Evolutionary conservation across 2,113 vertebrate species (phyloP).

Genomic region (Otis tarda): DNA sequence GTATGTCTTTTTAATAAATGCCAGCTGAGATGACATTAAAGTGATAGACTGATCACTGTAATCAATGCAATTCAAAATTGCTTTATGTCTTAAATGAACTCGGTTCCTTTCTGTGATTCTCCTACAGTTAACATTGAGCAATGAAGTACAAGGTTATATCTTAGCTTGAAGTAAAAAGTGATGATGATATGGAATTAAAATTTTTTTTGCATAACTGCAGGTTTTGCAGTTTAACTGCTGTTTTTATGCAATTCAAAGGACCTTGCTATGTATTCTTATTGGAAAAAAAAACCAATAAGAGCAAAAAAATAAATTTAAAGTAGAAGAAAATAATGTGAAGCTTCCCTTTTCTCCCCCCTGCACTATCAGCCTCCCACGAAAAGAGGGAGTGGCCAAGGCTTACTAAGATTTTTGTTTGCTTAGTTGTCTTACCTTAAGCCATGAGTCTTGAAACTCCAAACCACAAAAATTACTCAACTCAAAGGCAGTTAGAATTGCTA

Average conservation of each 20-base stretch:
- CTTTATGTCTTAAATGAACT: slow-evolving; percentile 61
- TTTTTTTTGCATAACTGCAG: background rate
- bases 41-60: slow-evolving; percentile 73
- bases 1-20: slow-evolving; percentile 65
- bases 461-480: background rate
- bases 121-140: slow-evolving; percentile 45
- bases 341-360: background rate
- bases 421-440: background rate
- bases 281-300: background rate
- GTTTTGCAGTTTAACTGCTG: background rate
- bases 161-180: background rate
- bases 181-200: background rate
- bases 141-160: slow-evolving; percentile 34
- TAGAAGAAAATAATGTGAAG: background rate
- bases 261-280: fast-evolving
- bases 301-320: background rate
- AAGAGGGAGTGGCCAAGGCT: background rate
- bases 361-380: background rate
- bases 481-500: background rate
- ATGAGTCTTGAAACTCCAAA: background rate
- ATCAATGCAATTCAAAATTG: slow-evolving; percentile 68
- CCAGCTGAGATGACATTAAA: slow-evolving; percentile 62
- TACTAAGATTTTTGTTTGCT: background rate
- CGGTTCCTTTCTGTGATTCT: slow-evolving; percentile 42
- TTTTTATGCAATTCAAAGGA: background rate